phyloP scores from a whole-genome alignment of 2,113 vertebrate genomes.

The Boleophthalmus pectinirostris region DNA sequence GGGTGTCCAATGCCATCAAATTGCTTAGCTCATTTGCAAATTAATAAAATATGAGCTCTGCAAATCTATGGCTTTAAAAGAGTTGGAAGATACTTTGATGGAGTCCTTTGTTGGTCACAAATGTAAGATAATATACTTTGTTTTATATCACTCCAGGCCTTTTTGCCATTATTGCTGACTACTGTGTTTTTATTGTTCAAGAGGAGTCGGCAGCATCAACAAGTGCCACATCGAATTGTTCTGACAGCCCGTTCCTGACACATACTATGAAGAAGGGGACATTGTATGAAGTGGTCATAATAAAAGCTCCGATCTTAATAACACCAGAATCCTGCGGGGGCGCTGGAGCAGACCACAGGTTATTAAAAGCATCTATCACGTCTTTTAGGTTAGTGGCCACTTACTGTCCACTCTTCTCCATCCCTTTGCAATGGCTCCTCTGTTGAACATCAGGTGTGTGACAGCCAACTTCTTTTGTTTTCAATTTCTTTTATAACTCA shows the following conservation, averaged over 20 bases:
- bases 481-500: conserved; percentile 78
- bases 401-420: conserved; percentile 32
- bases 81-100: conserved; percentile 80
- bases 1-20: conserved; percentile 74
- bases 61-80: conserved; percentile 64
- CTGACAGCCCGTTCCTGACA: conserved; percentile 71
- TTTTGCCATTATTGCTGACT: conserved; percentile 7
- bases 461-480: conserved; percentile 27
- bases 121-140: background rate
- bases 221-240: conserved; percentile 63
- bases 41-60: conserved; percentile 79
- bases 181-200: conserved; percentile 28
- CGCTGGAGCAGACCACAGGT: conserved; percentile 60
- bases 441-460: conserved; percentile 42
- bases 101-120: conserved; percentile 16
- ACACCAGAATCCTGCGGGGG: conserved; percentile 68
- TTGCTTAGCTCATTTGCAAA: conserved; percentile 80
- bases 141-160: conserved; percentile 9
- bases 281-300: conserved; percentile 81
- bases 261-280: conserved; percentile 83
- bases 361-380: conserved; percentile 79
- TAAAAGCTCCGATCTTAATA: conserved; percentile 68
- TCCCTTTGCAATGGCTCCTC: conserved; percentile 53
- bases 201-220: conserved; percentile 47
- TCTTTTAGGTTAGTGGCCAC: conserved; percentile 51